Evolutionary conservation across 2,797 vertebrate species (phyloP), one percentile per base, ranked within the genome.

Genomic region (Neostethus bicornis): DNA sequence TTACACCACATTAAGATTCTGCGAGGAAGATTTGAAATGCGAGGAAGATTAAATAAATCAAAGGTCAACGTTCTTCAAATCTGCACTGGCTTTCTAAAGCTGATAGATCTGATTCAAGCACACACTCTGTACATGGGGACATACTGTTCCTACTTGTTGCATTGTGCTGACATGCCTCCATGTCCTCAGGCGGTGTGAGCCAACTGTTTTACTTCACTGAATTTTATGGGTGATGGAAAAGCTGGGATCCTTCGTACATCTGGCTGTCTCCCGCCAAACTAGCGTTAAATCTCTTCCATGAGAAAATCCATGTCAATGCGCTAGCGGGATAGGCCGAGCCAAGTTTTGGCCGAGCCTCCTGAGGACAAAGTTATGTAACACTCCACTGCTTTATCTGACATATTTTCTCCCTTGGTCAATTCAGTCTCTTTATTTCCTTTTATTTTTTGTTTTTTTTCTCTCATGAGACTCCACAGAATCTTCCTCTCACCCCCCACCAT

Each of bases 271-370:
- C 54, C 5, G 37, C 57, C 49, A 17, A 59, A 80, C 75, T 39
- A 17, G 55, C 8, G 41, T 51, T 77, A 82, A 83, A 85, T 85
- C 70, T 69, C 71, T 56, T 86, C 79, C 81, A 81, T 82, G 84
- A 84, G 78, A 86, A 84, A 75, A 71, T 81, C 66, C 73, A 60
- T 35, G 63, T 48, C 52, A 51, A 71, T 19, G 73, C 84, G 77
- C 74, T 74, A 75, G 64, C 1, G 35, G 32, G 60, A 24, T 37
- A 23, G 68, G 79, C 76, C 81, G 68, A 81, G 81, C 28, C n/a
- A 31, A 65, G 44, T 70, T 79, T 58, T 84, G 83, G 84, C 79
- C 70, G 61, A 39, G 69, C 11, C 60, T 55, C 62, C 49, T 60
- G 44, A 79, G 69, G 80, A 84, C 70, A 60, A 59, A 51, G 73